Evolutionary conservation across 1,140 invertebrate species (phyloP).

Genomic region (Portunus trituberculatus): DNA sequence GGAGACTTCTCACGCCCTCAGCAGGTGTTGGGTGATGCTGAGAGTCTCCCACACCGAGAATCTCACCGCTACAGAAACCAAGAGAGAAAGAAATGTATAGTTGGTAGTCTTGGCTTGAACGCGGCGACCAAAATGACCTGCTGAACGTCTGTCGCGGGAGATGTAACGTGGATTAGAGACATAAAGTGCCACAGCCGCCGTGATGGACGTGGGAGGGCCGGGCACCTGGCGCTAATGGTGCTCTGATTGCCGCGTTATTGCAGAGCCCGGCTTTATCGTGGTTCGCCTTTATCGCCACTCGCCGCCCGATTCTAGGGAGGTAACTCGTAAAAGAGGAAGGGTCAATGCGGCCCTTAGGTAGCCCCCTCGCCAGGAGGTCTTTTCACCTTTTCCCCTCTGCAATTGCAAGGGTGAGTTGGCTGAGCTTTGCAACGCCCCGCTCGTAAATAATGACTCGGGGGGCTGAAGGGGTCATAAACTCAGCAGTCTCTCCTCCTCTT

Average conservation of each 20-base stretch:
- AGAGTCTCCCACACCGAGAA: background rate
- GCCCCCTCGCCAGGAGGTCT: background rate
- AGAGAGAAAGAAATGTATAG: background rate
- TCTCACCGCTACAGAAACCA: background rate
- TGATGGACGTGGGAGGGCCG: conserved; percentile 54
- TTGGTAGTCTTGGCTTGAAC: background rate
- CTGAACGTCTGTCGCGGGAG: background rate
- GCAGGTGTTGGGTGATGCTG: background rate
- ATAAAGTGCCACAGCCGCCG: conserved; percentile 45
- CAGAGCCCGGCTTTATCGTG: conserved; percentile 35
- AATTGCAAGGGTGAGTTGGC: conserved; percentile 65
- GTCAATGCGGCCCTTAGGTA: conserved; percentile 28
- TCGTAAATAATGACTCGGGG: conserved; percentile 58
- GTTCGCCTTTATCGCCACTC: conserved; percentile 31
- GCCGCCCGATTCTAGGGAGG: conserved; percentile 23
- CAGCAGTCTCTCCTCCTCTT: conserved; percentile 22
- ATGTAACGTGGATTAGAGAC: conserved; percentile 65
- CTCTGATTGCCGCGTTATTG: conserved; percentile 67
- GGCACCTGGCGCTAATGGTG: conserved; percentile 58
- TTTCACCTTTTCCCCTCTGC: conserved; percentile 44
- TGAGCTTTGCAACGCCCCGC: conserved; percentile 55
- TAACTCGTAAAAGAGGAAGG: conserved; percentile 48
- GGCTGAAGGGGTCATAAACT: conserved; percentile 43
- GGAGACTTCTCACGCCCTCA: background rate
- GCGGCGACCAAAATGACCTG: background rate